Evolutionary conservation across 2,113 vertebrate genomes (phyloP).

Genomic region (Tragelaphus strepsiceros): DNA sequence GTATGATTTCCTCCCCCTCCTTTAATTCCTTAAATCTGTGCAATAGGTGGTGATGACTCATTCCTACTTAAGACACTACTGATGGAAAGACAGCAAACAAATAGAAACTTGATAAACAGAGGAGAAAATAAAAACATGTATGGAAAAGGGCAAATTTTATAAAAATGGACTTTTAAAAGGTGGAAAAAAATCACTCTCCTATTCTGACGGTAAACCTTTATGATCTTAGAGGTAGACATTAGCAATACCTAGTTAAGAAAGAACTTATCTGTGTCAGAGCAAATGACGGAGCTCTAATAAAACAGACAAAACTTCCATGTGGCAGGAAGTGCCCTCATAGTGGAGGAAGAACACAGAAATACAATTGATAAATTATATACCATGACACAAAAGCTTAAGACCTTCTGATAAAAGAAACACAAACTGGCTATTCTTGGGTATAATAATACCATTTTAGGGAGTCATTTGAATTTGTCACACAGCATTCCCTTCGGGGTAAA

Average conservation of each 20-base stretch:
- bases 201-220: neutral
- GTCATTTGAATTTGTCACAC: neutral
- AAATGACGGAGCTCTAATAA: neutral
- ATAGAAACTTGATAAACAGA: neutral
- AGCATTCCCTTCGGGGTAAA: neutral
- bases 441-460: neutral
- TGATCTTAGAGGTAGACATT: neutral
- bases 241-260: neutral
- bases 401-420: neutral
- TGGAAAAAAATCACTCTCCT: neutral
- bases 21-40: slow-evolving; percentile 8
- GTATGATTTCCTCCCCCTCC: neutral
- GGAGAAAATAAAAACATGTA: neutral
- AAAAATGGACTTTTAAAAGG: neutral
- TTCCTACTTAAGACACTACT: neutral
- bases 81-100: neutral
- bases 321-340: neutral
- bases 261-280: neutral
- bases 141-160: neutral
- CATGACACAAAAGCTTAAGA: neutral
- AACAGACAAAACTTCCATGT: neutral
- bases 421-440: neutral
- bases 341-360: neutral
- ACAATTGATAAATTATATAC: neutral
- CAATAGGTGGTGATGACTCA: slow-evolving; percentile 25